These are phyloP conservation scores for Tiliqua scincoides DNA, from an alignment of 2,113 vertebrate genomes.

Conservation along the genomic window DNA sequence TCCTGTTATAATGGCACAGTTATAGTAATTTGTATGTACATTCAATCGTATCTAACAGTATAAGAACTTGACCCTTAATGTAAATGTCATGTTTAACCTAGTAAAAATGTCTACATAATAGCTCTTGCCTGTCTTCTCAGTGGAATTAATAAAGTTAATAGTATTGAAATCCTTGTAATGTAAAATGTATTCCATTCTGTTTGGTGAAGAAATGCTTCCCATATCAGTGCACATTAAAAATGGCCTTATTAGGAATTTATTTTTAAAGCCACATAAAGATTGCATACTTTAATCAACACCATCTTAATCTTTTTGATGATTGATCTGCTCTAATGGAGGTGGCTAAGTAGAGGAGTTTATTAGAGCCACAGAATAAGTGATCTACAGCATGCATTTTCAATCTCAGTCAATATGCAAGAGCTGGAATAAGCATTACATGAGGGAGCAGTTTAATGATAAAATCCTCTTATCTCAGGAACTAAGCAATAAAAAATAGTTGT, in stretches of 20 bases:
- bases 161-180: slow-evolving; percentile 2
- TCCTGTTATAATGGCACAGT: slow-evolving; percentile 19
- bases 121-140: slow-evolving; percentile 1
- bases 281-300: slow-evolving; percentile 36
- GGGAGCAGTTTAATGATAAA: slow-evolving; percentile 64
- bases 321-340: slow-evolving; percentile 32
- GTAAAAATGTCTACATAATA: slow-evolving; percentile 16
- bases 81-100: slow-evolving; percentile 29
- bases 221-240: slow-evolving; percentile 31
- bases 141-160: slow-evolving; percentile 25
- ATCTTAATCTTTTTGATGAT: slow-evolving; percentile 38
- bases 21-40: slow-evolving; percentile 32
- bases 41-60: slow-evolving; percentile 23
- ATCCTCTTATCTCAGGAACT: slow-evolving; percentile 65
- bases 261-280: slow-evolving; percentile 22
- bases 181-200: slow-evolving; percentile 8
- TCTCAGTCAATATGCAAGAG: slow-evolving; percentile 36
- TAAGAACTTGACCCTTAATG: slow-evolving; percentile 29
- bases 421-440: slow-evolving; percentile 49
- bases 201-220: slow-evolving; percentile 7
- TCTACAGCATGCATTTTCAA: slow-evolving; percentile 59
- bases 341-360: slow-evolving; percentile 62
- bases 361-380: slow-evolving; percentile 58
- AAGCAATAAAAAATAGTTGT: slow-evolving; percentile 70
- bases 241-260: slow-evolving; percentile 34